phyloP scores from a whole-genome alignment of 2,888 invertebrate genomes.

The Portevinia maculata region DNA sequence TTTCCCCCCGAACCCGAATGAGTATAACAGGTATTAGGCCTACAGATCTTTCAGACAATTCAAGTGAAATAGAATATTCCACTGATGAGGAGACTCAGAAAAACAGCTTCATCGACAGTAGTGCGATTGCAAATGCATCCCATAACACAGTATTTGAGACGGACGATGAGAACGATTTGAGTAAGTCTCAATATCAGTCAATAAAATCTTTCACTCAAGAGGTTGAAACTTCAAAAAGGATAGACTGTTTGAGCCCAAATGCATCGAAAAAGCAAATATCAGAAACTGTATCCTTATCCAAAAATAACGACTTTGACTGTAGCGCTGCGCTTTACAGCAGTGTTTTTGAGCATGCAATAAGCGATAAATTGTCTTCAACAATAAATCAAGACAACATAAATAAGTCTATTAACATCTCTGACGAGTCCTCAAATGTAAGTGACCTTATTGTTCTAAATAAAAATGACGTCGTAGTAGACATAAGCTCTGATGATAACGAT shows the following conservation, averaged over 20 bases:
- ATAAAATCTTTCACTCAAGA: too few species aligned
- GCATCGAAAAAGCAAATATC: not conserved
- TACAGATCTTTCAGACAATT: slow-evolving; percentile 76
- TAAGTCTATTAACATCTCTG: not conserved
- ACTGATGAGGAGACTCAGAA: slow-evolving; percentile 67
- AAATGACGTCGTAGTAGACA: slow-evolving; percentile 13
- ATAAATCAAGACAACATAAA: slow-evolving; percentile 2
- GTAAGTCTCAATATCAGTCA: not conserved
- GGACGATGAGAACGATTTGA: not conserved
- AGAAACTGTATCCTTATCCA: not conserved
- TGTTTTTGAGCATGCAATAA: slow-evolving; percentile 36
- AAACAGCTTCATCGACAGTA: not conserved
- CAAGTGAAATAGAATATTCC: slow-evolving; percentile 80
- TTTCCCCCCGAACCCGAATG: slow-evolving; percentile 81
- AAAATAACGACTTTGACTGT: not conserved
- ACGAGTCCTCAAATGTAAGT: not conserved
- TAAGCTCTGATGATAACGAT: slow-evolving; percentile 44
- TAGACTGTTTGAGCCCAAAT: not conserved
- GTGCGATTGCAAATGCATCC: not conserved
- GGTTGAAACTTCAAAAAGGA: not conserved
- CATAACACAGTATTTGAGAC: not conserved
- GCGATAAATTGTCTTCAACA: slow-evolving; percentile 65
- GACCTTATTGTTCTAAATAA: slow-evolving; percentile 15
- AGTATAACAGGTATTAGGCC: slow-evolving; percentile 81
- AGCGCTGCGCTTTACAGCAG: slow-evolving; percentile 21